Evolutionary conservation across 1,140 invertebrate genomes (phyloP).

Genomic region (Plodia interpunctella): DNA sequence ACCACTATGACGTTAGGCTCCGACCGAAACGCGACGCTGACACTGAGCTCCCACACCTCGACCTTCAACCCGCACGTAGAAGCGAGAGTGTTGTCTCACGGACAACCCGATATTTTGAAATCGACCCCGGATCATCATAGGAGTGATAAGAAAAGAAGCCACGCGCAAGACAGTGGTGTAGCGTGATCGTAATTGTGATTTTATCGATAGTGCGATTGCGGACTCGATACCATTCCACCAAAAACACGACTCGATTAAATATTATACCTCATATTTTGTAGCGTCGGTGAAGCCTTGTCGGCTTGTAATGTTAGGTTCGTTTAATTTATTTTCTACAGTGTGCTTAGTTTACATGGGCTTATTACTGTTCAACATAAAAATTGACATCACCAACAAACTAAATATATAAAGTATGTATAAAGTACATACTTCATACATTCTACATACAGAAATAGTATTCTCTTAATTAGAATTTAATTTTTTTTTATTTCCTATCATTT

Average conservation of each 20-base stretch:
- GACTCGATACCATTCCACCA: conserved; percentile 27
- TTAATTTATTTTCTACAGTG: conserved; percentile 24
- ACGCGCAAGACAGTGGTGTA: conserved; percentile 76
- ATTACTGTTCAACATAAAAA: neutral
- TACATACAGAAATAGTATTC: too few species aligned
- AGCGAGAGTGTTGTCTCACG: conserved; percentile 64
- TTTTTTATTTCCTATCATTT: too few species aligned
- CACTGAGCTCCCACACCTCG: conserved; percentile 67
- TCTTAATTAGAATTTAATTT: too few species aligned
- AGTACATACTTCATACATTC: too few species aligned
- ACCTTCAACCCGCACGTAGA: conserved; percentile 50
- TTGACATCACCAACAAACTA: too few species aligned
- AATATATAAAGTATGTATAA: too few species aligned
- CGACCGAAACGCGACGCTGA: conserved; percentile 63
- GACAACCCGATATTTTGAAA: conserved; percentile 89
- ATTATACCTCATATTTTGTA: conserved; percentile 71
- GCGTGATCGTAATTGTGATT: conserved; percentile 49
- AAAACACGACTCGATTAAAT: conserved; percentile 27
- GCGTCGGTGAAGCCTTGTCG: conserved; percentile 35
- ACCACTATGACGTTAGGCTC: conserved; percentile 63
- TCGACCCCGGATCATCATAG: conserved; percentile 88
- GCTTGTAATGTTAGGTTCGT: conserved; percentile 35
- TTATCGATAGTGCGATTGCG: conserved; percentile 1
- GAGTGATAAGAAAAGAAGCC: conserved; percentile 76
- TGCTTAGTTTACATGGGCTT: neutral